Evolutionary conservation across 2,888 invertebrate species (phyloP).

Genomic region (Ellobium chinense): DNA sequence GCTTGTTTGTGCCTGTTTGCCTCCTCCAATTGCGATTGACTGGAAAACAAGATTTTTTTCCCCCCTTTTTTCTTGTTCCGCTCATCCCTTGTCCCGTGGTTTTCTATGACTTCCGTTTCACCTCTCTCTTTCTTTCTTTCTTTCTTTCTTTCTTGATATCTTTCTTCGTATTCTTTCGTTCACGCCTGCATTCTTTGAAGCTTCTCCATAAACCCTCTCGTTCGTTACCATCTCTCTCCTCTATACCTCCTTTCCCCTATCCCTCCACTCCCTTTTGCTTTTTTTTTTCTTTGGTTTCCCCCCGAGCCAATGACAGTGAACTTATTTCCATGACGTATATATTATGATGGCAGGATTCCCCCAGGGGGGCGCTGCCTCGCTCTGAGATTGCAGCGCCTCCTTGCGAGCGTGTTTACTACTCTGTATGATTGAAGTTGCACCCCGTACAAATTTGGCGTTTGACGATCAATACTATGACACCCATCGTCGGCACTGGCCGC

Average conservation of each 20-base stretch:
- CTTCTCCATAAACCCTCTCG: no score
- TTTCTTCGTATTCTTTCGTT: no score
- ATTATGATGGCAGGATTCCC: not conserved
- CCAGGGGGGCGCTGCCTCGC: conserved; percentile 8
- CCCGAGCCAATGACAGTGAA: not conserved
- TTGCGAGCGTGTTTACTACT: not conserved
- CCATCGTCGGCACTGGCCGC: no score
- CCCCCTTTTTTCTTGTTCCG: no score
- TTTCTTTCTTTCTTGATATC: no score
- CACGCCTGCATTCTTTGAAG: no score
- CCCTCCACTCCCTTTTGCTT: not conserved
- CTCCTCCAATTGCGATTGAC: no score
- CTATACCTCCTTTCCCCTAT: not conserved
- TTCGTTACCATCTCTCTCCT: not conserved
- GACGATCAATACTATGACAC: not conserved
- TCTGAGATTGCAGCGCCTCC: not conserved
- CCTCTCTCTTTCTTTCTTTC: no score
- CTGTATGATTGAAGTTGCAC: not conserved
- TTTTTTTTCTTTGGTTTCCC: not conserved
- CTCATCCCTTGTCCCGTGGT: no score
- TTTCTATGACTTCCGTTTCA: no score
- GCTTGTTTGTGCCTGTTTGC: not conserved
- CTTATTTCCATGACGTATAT: not conserved
- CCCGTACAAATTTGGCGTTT: conserved; percentile 5
- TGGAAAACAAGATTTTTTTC: not conserved